Evolutionary conservation across 1,140 invertebrate species (phyloP).

Genomic region (Chironomus striatipennis): DNA sequence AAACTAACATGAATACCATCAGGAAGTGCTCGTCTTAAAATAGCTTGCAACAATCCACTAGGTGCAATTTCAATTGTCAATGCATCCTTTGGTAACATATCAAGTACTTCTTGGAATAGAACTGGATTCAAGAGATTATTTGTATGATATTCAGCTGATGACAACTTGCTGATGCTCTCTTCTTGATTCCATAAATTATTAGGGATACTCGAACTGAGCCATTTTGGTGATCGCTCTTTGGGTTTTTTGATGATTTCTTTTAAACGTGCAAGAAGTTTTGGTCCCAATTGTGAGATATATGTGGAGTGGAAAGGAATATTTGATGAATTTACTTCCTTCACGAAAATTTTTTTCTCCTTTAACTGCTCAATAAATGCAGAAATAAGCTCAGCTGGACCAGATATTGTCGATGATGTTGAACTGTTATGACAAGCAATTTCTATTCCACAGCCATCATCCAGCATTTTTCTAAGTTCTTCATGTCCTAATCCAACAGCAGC

Average conservation of each 20-base stretch:
- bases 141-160: slow-evolving; percentile 71
- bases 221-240: slow-evolving; percentile 50
- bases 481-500: slow-evolving; percentile 55
- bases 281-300: slow-evolving; percentile 27
- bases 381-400: slow-evolving; percentile 40
- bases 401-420: slow-evolving; percentile 5
- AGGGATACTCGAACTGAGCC: slow-evolving; percentile 65
- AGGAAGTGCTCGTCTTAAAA: slow-evolving; percentile 42
- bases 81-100: slow-evolving; percentile 40
- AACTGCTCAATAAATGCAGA: slow-evolving; percentile 46
- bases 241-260: slow-evolving; percentile 49
- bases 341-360: slow-evolving; percentile 42
- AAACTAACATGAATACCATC: slow-evolving; percentile 58
- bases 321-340: slow-evolving; percentile 59
- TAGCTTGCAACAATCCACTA: slow-evolving; percentile 72
- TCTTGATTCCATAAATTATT: background rate
- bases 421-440: slow-evolving; percentile 64
- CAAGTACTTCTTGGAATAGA: slow-evolving; percentile 37
- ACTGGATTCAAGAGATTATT: slow-evolving; percentile 53
- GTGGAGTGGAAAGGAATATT: slow-evolving; percentile 47
- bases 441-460: slow-evolving; percentile 38
- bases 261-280: slow-evolving; percentile 49
- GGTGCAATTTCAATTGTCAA: slow-evolving; percentile 63
- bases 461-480: slow-evolving; percentile 37
- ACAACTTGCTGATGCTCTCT: slow-evolving; percentile 46